Base-by-base conservation (phyloP, 2,888 invertebrate species). In the Lepidocyrtinus sp. region DNA sequence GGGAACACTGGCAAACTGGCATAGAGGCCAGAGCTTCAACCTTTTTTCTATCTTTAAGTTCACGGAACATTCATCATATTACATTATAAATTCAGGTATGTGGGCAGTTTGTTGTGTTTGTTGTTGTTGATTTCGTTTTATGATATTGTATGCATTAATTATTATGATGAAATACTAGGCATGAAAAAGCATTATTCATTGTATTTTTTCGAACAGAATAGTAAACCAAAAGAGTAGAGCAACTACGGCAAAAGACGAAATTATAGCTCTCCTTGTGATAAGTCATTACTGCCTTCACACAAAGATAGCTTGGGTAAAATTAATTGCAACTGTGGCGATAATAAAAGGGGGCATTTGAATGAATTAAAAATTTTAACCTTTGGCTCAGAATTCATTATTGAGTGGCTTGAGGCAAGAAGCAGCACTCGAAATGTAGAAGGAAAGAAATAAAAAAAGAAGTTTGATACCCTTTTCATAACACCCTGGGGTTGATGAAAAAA, bases 361-460 rank as follows among this genome's bases (percentile, higher is more conserved):
- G 82, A 82, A 82, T 82, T 82, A 82, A 82, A 82, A 82, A 82
- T 82, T 82, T 82, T 80, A 82, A 82, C 82, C 80, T 80, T 79
- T 79, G 70, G 80, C 79, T 76, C 74, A 61, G 82, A 80, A 82
- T 82, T 76, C 79, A 79, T 82, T 79, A 82, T 82, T 82, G 64
- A 79, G 74, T 79, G 50, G 79, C 79, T 79, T 27, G 63, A 65
- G 79, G 79, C 79, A 45, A 79, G n/a, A 69, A 55, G 27, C 59
- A 59, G 50, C 50, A 50, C 50, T 50, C 50, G 50, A 50, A 12
- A 50, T 1, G 5, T n/a, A 12, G 50, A 50, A 17, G 7, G 55
- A 36, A 22, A 61, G 27, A 46, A 59, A 2, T 63, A 22, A 46
- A 63, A 62, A 69, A 76, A 59, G 22, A 76, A 68, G 46, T 63